Conservation (phyloP, 2,113 vertebrate genomes). For the Rattus rattus region DNA sequence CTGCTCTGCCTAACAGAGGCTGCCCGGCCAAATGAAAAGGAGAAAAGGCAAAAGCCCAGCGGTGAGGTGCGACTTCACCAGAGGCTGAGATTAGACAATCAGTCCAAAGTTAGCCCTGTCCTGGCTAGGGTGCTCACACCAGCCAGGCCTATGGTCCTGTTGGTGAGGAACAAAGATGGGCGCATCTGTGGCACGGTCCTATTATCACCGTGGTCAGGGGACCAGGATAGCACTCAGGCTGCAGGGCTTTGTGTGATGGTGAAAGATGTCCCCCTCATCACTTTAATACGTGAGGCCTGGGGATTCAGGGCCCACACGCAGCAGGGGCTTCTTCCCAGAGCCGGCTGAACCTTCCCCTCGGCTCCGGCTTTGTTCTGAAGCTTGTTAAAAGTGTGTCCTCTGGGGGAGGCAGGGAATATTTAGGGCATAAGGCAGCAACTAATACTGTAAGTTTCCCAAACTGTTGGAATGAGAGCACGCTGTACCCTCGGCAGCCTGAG, state of each 20-base stretch:
- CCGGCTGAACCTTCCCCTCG: conserved; percentile 11
- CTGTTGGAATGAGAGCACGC: conserved; percentile 2
- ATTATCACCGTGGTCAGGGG: conserved; percentile 69
- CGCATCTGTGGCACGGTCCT: conserved; percentile 52
- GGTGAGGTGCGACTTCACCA: conserved; percentile 41
- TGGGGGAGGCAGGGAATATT: conserved; percentile 71
- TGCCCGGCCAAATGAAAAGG: conserved; percentile 36
- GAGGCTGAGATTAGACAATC: conserved; percentile 72
- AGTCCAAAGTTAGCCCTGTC: conserved; percentile 70
- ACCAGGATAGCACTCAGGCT: conserved; percentile 66
- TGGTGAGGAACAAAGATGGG: conserved; percentile 68
- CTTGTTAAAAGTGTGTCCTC: conserved; percentile 78
- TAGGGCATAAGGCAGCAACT: conserved; percentile 70
- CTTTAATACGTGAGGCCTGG: conserved; percentile 69
- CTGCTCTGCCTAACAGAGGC: conserved; percentile 62
- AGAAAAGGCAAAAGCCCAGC: conserved; percentile 55
- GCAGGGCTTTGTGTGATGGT: conserved; percentile 63
- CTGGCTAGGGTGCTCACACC: conserved; percentile 26
- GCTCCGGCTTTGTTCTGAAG: conserved; percentile 74
- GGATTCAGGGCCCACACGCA: conserved; percentile 21
- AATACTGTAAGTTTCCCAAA: conserved; percentile 60
- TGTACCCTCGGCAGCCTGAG: neutral
- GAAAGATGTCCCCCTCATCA: conserved; percentile 56
- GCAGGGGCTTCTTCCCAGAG: conserved; percentile 69
- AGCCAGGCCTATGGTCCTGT: conserved; percentile 43